Evolutionary conservation across 2,113 vertebrate species (phyloP), one percentile per base, ranked within the genome.

Genomic region (Vicugna pacos): DNA sequence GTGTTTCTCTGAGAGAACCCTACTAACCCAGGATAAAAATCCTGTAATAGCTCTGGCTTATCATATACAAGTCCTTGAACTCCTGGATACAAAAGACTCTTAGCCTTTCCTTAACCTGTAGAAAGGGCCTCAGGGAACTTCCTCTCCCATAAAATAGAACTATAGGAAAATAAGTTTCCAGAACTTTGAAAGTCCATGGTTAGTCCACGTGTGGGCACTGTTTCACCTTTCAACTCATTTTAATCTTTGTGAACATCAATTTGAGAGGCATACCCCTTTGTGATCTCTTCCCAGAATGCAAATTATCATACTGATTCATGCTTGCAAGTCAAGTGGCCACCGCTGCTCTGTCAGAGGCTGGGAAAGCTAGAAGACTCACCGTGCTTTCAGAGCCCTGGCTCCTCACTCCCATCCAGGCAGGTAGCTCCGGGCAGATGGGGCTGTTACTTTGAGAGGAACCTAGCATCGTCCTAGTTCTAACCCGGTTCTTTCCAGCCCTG

Each of bases 271-370:
- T 98, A 97, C 98, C 99, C 89, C 99, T 99, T 94, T 6, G 98
- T 99, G 98, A 99, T 99, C 98, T 99, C 99, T 4, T 99, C 98
- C 17, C 99, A 99, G 96, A 99, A 99, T 28, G 99, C 98, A 93
- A 99, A 99, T 97, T 99, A 99, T 96, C 99, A 98, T 94, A 99
- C 98, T 42, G 89, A 99, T 70, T 98, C 77, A 77, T 97, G 98
- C 73, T 98, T 98, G 50, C 98, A 98, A 82, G 95, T 98, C 15
- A 35, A 96, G 0, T 98, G 98, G 2, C 97, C 99, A 58, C 96
- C 99, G 48, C 93, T 99, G 50, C 30, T 20, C 98, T 99, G 14
- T 98, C 98, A 52, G 99, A 99, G 98, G 99, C 98, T n/a, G 28
- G 67, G 77, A 81, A 62, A 87, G 42, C 62, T 80, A 85, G n/a